Base-by-base conservation (phyloP, 2,797 vertebrate species). In the Cygnus olor region DNA sequence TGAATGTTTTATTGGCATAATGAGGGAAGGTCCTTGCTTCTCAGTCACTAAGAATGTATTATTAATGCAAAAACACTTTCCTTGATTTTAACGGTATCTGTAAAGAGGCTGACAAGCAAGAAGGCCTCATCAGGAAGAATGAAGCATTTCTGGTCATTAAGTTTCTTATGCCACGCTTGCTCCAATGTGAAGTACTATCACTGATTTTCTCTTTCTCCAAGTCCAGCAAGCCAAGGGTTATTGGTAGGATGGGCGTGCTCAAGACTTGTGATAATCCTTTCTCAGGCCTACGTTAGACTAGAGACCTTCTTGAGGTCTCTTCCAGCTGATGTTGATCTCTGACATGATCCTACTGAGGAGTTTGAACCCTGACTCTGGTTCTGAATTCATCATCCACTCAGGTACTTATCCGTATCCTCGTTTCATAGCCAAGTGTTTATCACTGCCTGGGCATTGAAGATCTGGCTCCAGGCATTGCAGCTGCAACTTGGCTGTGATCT, bases 1-100 rank as follows among this genome's bases (percentile, higher is more conserved):
- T 81, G 82, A 90, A 56, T 78, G 63, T 80, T 95, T 96, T 93
- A 72, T 32, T 94, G 45, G 76, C 30, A 51, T 78, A 90, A 91
- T 65, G 40, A 85, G 45, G 21, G 79, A 93, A 81, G 64, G 28
- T 89, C 89, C 57, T 86, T 83, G 60, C 28, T 88, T 91, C 54
- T 92, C 70, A 78, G 54, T 90, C 82, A 87, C 36, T 80, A 73
- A 32, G 34, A 79, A 96, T 96, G 42, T 94, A 92, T 95, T 96
- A 90, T 96, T 96, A 34, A 97, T 90, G 81, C 28, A 91, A 93
- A 97, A 96, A 7, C 76, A 72, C 85, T 96, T 89, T 32, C n/a
- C 66, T 38, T 54, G 60, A 82, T 70, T 93, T 82, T 81, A 80
- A 63, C 61, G 27, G 15, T 49, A 1, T 80, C 34, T 86, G 42